Percentiles rank a stretch among this genome's conserved stretches.
phyloP scores from a whole-genome alignment of 1,140 invertebrate species.

The Euura lappo region DNA sequence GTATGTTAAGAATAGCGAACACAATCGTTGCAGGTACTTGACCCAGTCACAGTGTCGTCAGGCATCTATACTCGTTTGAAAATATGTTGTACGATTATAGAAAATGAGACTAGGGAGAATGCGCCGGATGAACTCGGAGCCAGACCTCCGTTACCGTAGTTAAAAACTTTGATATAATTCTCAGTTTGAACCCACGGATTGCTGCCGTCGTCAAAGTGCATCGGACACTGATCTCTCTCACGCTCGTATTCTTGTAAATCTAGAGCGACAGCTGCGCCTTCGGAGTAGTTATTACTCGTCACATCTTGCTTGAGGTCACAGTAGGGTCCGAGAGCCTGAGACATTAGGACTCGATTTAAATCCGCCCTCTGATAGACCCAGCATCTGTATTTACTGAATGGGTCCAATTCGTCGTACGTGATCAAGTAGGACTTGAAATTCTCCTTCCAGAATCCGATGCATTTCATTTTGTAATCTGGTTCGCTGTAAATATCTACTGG shows the following conservation, averaged over 20 bases:
- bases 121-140: not conserved
- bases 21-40: constrained; percentile 2
- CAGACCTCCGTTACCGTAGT: constrained; percentile 47
- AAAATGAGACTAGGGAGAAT: not conserved
- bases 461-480: constrained; percentile 96
- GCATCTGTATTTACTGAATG: constrained; percentile 94
- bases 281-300: constrained; percentile 82
- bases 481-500: constrained; percentile 96
- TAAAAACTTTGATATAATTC: constrained; percentile 74
- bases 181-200: constrained; percentile 83
- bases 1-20: not conserved
- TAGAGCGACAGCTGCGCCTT: constrained; percentile 90
- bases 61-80: not conserved
- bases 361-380: constrained; percentile 98
- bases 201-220: constrained; percentile 91
- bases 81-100: not conserved
- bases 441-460: constrained; percentile 98
- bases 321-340: constrained; percentile 88
- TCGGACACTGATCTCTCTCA: constrained; percentile 88
- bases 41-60: not conserved
- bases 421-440: constrained; percentile 97
- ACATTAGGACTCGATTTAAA: constrained; percentile 89
- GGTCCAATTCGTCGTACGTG: constrained; percentile 95
- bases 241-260: constrained; percentile 73
- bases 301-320: constrained; percentile 92